Evolutionary conservation across 2,113 vertebrate species (phyloP).

Genomic region (mouse (Mus musculus)): GRCm39 chrX:39881501-39882000

Average conservation of each 20-base stretch:
- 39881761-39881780: background rate
- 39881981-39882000: background rate
- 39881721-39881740: background rate
- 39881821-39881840: background rate
- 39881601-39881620: background rate
- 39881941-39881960: background rate
- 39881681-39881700: background rate
- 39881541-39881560: background rate
- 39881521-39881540: too few relatives aligned
- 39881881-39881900: background rate
- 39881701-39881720: conserved; percentile 21
- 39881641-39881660: conserved; percentile 51
- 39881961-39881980: background rate
- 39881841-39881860: background rate
- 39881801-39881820: background rate
- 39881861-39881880: background rate
- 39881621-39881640: conserved; percentile 3
- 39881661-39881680: conserved; percentile 15
- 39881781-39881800: background rate
- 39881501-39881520: too few relatives aligned
- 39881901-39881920: background rate
- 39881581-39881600: conserved; percentile 37
- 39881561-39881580: background rate
- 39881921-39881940: background rate
- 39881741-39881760: background rate